These are phyloP conservation scores for Hypomecis atomaria DNA, from an alignment of 2,888 invertebrate genomes.

Conservation along the genomic window DNA sequence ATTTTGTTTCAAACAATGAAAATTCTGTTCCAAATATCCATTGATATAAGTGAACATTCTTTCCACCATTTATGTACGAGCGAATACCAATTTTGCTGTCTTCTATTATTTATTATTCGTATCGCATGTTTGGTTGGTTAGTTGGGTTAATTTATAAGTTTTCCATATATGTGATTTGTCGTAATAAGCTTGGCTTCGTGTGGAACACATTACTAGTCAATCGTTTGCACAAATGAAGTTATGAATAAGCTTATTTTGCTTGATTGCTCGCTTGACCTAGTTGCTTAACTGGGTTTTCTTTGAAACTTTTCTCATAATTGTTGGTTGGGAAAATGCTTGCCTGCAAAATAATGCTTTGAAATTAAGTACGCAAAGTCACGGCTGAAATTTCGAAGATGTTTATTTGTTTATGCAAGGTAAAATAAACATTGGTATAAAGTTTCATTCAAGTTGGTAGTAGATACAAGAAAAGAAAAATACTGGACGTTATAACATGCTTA, in stretches of 20 bases:
- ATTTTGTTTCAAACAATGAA: slow-evolving; percentile 7
- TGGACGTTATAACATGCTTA: too few species aligned
- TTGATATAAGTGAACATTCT: too few species aligned
- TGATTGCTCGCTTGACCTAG: slow-evolving; percentile 32
- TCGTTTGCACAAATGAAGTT: slow-evolving; percentile 27
- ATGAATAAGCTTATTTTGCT: slow-evolving; percentile 33
- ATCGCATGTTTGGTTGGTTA: too few species aligned
- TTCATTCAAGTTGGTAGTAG: too few species aligned
- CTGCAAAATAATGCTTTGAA: slow-evolving; percentile 31
- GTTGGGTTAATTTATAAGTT: not conserved
- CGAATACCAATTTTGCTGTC: too few species aligned
- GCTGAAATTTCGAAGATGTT: slow-evolving; percentile 9
- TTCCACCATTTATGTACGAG: too few species aligned
- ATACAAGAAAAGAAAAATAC: too few species aligned
- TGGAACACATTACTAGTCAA: slow-evolving; percentile 18
- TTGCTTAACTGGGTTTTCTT: slow-evolving; percentile 28
- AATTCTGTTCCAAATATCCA: not conserved
- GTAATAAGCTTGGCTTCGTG: slow-evolving; percentile 4
- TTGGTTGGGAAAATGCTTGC: slow-evolving; percentile 31
- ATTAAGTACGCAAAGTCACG: slow-evolving; percentile 26
- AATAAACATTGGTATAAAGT: not conserved
- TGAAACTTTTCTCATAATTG: slow-evolving; percentile 36
- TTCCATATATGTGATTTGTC: not conserved
- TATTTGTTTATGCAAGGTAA: slow-evolving; percentile 4
- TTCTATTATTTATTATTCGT: too few species aligned